Conservation (phyloP, 2,888 invertebrate species). For the Bimastos eiseni region DNA sequence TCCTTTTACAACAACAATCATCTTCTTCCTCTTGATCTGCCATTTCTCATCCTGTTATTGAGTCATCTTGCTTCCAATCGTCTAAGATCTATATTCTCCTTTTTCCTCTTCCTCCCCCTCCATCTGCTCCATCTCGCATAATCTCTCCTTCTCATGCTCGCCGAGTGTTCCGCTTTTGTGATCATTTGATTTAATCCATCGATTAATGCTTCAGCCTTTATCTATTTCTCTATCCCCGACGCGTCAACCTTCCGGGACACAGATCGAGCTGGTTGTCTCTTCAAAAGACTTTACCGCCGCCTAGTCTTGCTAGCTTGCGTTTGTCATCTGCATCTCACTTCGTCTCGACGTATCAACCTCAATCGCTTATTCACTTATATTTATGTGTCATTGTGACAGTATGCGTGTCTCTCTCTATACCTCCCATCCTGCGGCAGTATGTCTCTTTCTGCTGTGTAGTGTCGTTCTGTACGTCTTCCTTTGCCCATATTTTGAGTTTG, state of each 20-base stretch:
- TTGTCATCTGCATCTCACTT: not conserved
- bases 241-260: not conserved
- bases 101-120: not conserved
- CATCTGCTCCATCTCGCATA: not conserved
- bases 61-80: not conserved
- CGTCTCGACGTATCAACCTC: not conserved
- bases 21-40: not conserved
- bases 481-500: too few species aligned
- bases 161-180: not conserved
- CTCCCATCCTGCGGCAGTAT: too few species aligned
- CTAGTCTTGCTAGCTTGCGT: not conserved
- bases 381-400: too few species aligned
- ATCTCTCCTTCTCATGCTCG: not conserved
- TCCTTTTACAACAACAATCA: not conserved
- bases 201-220: not conserved
- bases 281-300: not conserved
- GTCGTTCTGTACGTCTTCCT: too few species aligned
- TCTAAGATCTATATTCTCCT: not conserved
- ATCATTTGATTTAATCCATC: not conserved
- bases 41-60: not conserved
- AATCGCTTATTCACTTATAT: too few species aligned
- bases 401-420: too few species aligned
- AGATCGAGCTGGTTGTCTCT: not conserved
- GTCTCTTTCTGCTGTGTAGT: too few species aligned
- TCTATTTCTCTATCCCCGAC: not conserved